Evolutionary conservation across 2,113 vertebrate species (phyloP).

Genomic region (Perca flavescens): DNA sequence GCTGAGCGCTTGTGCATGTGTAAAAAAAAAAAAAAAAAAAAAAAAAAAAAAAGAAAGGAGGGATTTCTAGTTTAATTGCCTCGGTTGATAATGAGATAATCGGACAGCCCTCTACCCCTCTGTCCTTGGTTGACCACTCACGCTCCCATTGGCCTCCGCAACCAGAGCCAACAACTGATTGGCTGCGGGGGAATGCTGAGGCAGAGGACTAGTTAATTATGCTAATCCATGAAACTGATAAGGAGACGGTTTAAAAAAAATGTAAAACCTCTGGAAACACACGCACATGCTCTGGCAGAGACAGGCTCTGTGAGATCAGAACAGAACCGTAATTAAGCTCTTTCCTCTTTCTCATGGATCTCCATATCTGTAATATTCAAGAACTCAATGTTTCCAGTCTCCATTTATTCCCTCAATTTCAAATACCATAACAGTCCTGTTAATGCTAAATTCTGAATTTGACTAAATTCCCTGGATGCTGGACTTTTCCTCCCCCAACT

Average conservation of each 20-base stretch:
- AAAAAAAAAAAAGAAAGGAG: conserved; percentile 6
- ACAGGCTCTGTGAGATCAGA: conserved; percentile 35
- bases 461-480: conserved; percentile 35
- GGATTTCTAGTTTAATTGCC: conserved; percentile 46
- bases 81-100: conserved; percentile 49
- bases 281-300: conserved; percentile 13
- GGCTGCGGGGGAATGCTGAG: conserved; percentile 49
- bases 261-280: conserved; percentile 53
- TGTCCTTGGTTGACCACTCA: conserved; percentile 34
- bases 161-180: conserved; percentile 31
- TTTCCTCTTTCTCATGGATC: conserved; percentile 16
- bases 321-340: conserved; percentile 35
- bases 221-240: conserved; percentile 79
- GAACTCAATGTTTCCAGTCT: not conserved
- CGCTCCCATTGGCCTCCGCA: conserved; percentile 25
- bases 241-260: conserved; percentile 49
- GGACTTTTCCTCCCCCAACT: conserved; percentile 45
- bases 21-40: conserved; percentile 8
- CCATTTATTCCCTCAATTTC: not conserved
- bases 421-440: not conserved
- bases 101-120: not conserved
- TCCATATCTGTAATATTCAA: not conserved
- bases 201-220: conserved; percentile 72
- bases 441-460: conserved; percentile 4
- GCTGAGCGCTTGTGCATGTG: conserved; percentile 1